Percentiles rank a stretch among this genome's conserved stretches.
phyloP scores from a whole-genome alignment of 2,113 vertebrate species.

The Oncorhynchus nerka region DNA sequence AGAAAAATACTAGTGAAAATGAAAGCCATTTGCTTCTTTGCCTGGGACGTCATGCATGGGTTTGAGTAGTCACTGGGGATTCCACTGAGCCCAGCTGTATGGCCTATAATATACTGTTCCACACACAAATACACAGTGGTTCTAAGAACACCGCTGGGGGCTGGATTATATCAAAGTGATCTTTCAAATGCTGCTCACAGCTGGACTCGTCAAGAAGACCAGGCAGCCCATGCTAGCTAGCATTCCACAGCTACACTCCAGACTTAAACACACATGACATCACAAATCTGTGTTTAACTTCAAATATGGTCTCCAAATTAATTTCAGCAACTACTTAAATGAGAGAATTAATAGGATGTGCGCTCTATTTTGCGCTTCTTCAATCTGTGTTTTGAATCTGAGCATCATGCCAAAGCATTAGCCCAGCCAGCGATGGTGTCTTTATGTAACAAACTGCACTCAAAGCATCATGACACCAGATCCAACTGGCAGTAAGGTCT shows the following conservation, averaged over 20 bases:
- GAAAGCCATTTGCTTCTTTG: not conserved
- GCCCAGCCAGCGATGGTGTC: not conserved
- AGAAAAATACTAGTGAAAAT: conserved; percentile 9
- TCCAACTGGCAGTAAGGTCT: conserved; percentile 40
- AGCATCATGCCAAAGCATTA: not conserved
- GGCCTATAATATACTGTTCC: not conserved
- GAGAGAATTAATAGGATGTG: not conserved
- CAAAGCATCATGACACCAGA: conserved; percentile 45
- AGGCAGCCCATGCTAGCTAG: not conserved
- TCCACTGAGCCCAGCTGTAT: conserved; percentile 20
- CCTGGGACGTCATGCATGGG: not conserved
- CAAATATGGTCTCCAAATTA: no score
- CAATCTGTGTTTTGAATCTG: not conserved
- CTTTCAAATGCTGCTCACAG: conserved; percentile 8
- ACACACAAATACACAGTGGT: not conserved
- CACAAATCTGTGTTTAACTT: no score
- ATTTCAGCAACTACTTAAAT: not conserved
- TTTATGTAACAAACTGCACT: conserved; percentile 56
- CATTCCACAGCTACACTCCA: not conserved
- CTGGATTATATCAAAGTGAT: conserved; percentile 19
- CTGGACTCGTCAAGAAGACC: not conserved
- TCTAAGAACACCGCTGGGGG: conserved; percentile 13
- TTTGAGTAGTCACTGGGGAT: conserved; percentile 15
- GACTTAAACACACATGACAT: no score
- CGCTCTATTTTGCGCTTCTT: not conserved